Percentiles rank a stretch among this genome's conserved stretches.
Conservation (phyloP, 2,113 vertebrate genomes). For the Malurus cyaneus region DNA sequence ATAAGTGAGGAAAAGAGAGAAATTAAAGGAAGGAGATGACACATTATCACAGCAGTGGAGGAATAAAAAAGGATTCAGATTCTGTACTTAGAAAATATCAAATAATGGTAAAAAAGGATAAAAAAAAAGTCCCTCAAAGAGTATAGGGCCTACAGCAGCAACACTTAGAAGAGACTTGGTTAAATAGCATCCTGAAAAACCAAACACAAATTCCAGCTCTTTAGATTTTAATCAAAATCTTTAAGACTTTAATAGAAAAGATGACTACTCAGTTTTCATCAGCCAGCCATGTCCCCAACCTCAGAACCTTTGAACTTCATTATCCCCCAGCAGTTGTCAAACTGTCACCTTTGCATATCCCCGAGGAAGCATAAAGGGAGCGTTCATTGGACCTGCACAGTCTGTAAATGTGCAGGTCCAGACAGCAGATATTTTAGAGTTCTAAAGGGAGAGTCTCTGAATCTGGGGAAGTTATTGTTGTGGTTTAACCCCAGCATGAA, state of each 20-base stretch:
- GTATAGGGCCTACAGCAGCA: not conserved
- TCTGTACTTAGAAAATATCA: not conserved
- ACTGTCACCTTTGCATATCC: constrained; percentile 24
- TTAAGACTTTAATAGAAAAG: not conserved
- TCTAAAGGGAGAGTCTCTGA: not conserved
- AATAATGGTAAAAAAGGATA: not conserved
- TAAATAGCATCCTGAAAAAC: not conserved
- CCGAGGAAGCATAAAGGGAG: not conserved
- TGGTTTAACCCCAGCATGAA: not conserved
- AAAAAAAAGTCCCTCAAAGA: not conserved
- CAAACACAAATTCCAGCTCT: not conserved
- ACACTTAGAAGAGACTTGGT: not conserved
- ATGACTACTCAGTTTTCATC: not conserved
- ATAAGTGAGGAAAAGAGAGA: not conserved
- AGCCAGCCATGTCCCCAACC: not conserved
- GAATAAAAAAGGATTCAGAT: not conserved
- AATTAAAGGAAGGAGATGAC: not conserved
- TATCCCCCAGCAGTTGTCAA: constrained; percentile 20
- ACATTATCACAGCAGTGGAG: not conserved
- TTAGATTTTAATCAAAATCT: not conserved
- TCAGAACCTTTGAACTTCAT: constrained; percentile 19
- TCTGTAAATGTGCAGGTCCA: not conserved
- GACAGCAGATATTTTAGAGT: not conserved
- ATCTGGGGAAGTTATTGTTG: not conserved
- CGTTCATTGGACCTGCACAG: not conserved